phyloP scores from a whole-genome alignment of 2,888 invertebrate genomes.

The Tuta absoluta region DNA sequence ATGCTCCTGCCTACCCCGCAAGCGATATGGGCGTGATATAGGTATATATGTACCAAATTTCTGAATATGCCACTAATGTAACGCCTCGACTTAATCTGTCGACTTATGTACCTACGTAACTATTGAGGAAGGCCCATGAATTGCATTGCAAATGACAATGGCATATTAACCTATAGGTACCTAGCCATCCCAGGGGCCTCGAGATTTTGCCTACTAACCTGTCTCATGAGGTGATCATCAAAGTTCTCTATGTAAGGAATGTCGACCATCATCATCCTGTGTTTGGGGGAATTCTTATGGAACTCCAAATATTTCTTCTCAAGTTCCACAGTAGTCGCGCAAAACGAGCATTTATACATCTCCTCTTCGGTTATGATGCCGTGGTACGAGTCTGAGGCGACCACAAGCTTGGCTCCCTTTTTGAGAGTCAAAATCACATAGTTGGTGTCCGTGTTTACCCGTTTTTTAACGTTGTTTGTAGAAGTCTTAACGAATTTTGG shows the following conservation, averaged over 20 bases:
- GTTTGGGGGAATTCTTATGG: constrained; percentile 49
- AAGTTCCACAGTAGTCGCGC: constrained; percentile 46
- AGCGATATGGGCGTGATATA: no score
- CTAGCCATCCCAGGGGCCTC: not conserved
- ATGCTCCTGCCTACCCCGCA: no score
- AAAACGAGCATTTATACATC: constrained; percentile 56
- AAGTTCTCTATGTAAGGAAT: constrained; percentile 55
- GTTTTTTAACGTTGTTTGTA: constrained; percentile 23
- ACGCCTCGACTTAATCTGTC: no score
- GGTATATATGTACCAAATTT: no score
- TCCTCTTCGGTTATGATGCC: constrained; percentile 53
- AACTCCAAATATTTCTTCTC: constrained; percentile 46
- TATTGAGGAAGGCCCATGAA: no score
- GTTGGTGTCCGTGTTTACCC: constrained; percentile 31
- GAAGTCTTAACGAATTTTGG: constrained; percentile 42
- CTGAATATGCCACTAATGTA: no score
- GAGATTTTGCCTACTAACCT: constrained; percentile 43
- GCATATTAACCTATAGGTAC: no score
- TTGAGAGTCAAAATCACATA: constrained; percentile 59
- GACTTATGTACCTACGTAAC: no score
- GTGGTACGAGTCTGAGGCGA: constrained; percentile 59
- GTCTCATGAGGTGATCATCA: constrained; percentile 55
- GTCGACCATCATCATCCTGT: constrained; percentile 44
- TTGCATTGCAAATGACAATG: no score
- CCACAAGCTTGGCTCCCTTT: constrained; percentile 52